phyloP scores from a whole-genome alignment of 1,140 invertebrate species.

The Ephestia elutella region DNA sequence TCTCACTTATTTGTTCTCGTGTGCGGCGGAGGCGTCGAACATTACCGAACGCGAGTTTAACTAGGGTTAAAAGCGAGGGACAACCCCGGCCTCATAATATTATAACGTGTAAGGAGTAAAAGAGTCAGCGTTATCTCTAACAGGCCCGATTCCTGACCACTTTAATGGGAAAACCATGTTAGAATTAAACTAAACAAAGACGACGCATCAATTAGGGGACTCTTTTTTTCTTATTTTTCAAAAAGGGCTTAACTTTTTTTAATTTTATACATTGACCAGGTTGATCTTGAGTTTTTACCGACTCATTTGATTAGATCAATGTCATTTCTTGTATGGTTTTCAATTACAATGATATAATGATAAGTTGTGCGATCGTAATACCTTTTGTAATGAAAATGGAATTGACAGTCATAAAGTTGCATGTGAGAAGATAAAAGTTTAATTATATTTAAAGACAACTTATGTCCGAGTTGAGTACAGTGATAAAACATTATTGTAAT shows the following conservation, averaged over 20 bases:
- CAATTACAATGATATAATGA: conserved; percentile 67
- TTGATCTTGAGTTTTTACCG: conserved; percentile 59
- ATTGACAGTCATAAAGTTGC: neutral
- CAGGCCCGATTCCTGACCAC: conserved; percentile 68
- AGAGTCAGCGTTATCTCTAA: conserved; percentile 66
- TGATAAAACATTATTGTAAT: no score
- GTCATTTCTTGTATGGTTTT: conserved; percentile 69
- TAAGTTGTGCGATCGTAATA: conserved; percentile 56
- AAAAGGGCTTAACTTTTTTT: conserved; percentile 68
- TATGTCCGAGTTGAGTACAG: no score
- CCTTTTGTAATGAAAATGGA: conserved; percentile 21
- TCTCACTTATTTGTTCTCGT: conserved; percentile 58
- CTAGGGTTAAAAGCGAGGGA: conserved; percentile 52
- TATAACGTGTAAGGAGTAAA: conserved; percentile 71
- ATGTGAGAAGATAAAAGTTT: neutral
- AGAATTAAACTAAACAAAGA: conserved; percentile 74
- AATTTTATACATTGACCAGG: conserved; percentile 62
- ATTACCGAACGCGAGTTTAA: conserved; percentile 44
- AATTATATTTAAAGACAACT: conserved; percentile 8
- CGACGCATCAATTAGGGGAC: conserved; percentile 70
- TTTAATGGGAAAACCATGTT: conserved; percentile 74
- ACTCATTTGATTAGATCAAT: conserved; percentile 69
- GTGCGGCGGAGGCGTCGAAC: conserved; percentile 32
- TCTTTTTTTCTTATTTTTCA: conserved; percentile 50
- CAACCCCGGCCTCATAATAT: conserved; percentile 60